Conservation (phyloP, 2,113 vertebrate genomes). For the Beaufortia kweichowensis region DNA sequence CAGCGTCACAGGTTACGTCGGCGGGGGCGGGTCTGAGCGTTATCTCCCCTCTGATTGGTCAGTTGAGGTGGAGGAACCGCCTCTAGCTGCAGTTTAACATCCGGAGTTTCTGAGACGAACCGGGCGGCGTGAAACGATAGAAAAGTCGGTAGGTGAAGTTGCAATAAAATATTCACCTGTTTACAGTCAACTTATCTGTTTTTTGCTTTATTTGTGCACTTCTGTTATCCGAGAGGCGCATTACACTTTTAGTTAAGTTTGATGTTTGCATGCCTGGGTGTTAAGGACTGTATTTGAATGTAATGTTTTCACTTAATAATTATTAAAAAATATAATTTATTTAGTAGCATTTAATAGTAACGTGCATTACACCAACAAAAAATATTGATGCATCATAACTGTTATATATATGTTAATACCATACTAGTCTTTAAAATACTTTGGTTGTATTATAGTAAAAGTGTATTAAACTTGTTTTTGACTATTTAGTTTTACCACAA, state of each 20-base stretch:
- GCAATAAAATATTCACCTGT: neutral
- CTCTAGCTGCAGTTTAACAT: slow-evolving; percentile 7
- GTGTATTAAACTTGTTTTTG: too few relatives aligned
- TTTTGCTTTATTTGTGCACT: neutral
- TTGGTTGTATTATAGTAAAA: too few relatives aligned
- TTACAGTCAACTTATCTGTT: neutral
- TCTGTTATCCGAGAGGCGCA: neutral
- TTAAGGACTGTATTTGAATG: neutral
- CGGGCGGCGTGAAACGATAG: neutral
- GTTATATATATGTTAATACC: too few relatives aligned
- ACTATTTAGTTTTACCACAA: too few relatives aligned
- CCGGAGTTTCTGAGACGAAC: slow-evolving; percentile 16
- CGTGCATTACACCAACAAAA: too few relatives aligned
- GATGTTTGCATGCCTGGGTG: neutral
- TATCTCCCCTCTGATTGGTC: slow-evolving; percentile 46
- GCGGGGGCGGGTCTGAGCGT: neutral
- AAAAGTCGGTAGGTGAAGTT: slow-evolving; percentile 4
- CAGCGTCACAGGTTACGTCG: slow-evolving; percentile 20
- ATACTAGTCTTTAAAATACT: too few relatives aligned
- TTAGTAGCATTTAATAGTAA: neutral
- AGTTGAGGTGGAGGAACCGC: neutral
- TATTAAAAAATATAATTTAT: neutral
- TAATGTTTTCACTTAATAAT: neutral
- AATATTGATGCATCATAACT: too few relatives aligned
- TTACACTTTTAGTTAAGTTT: neutral